Evolutionary conservation across 1,140 invertebrate species (phyloP).

Genomic region (Drosophila sechellia): DNA sequence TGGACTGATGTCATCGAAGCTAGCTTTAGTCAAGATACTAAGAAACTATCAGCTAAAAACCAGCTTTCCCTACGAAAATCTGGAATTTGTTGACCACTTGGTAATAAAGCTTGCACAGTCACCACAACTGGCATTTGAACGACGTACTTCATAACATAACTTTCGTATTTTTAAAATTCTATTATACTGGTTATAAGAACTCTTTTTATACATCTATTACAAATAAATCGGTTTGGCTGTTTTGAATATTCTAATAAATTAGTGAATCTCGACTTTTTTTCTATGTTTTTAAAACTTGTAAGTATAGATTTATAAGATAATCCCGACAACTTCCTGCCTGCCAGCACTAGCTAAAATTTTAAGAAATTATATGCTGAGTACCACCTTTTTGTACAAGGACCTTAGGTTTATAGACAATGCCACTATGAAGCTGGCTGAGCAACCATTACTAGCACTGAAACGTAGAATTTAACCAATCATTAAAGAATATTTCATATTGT

Average conservation of each 20-base stretch:
- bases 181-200: background rate
- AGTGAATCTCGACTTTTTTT: no score
- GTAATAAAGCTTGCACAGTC: constrained; percentile 36
- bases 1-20: constrained; percentile 39
- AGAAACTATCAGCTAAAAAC: constrained; percentile 65
- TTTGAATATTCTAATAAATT: background rate
- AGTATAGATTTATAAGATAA: background rate
- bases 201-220: background rate
- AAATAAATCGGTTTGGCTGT: background rate
- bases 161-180: no score
- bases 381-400: constrained; percentile 48
- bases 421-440: background rate
- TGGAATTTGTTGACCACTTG: constrained; percentile 47
- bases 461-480: background rate
- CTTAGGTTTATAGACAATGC: constrained; percentile 43
- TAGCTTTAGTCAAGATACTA: constrained; percentile 61
- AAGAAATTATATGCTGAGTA: background rate
- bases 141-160: constrained; percentile 1
- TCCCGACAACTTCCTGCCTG: no score
- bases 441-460: background rate
- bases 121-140: constrained; percentile 35
- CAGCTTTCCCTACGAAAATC: constrained; percentile 53
- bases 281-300: no score
- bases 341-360: no score
- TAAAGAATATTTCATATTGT: no score